Conservation (phyloP, 2,113 vertebrate genomes). For the Hippocampus guttulatus region DNA sequence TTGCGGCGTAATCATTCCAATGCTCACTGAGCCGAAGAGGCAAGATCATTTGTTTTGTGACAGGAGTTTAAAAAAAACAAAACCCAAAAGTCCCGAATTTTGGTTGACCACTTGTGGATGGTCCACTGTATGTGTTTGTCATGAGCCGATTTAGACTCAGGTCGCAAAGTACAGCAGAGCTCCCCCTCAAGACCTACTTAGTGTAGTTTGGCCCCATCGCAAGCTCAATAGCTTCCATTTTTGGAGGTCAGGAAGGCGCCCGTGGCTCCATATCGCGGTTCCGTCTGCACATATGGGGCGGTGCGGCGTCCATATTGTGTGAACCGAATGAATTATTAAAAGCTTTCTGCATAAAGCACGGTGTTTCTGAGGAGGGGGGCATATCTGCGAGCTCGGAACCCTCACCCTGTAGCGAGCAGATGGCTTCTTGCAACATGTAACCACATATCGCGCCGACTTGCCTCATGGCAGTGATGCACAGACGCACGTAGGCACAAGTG, state of each 20-base stretch:
- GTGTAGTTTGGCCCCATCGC: conserved; percentile 41
- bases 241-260: conserved; percentile 36
- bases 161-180: conserved; percentile 38
- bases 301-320: conserved; percentile 62
- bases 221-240: conserved; percentile 18
- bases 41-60: too few relatives aligned
- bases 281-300: conserved; percentile 55
- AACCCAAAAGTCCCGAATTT: neutral
- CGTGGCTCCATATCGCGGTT: conserved; percentile 37
- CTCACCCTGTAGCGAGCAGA: conserved; percentile 1
- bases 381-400: conserved; percentile 36
- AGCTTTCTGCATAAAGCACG: conserved; percentile 58
- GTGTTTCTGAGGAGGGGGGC: conserved; percentile 41
- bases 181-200: conserved; percentile 36
- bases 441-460: neutral
- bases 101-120: neutral
- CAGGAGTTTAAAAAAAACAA: neutral
- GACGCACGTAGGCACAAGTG: neutral
- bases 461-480: neutral
- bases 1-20: too few relatives aligned
- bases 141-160: too few relatives aligned
- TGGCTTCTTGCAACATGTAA: neutral
- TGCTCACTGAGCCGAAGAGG: too few relatives aligned
- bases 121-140: neutral
- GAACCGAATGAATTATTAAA: conserved; percentile 68